Conservation (phyloP, 2,113 vertebrate species). For the Falcunculus frontatus region DNA sequence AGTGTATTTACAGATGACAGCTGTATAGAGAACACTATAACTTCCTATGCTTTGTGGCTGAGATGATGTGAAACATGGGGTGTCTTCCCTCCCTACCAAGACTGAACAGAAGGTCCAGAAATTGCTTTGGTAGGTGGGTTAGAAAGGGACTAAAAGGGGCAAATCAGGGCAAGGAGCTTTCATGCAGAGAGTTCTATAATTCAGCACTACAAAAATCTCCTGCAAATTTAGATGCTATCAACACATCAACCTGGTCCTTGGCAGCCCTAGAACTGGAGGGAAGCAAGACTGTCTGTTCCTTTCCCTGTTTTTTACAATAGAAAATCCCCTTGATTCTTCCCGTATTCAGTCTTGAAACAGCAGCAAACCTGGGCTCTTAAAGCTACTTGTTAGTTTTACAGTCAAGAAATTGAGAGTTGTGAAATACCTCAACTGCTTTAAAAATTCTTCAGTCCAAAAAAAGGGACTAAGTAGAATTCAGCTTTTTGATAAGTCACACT, state of each 20-base stretch:
- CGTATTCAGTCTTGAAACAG: not conserved
- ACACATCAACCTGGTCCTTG: not conserved
- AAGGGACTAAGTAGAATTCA: not conserved
- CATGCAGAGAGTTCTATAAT: not conserved
- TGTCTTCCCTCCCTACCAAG: not conserved
- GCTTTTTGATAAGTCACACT: not conserved
- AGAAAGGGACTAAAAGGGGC: not conserved
- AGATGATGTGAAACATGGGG: not conserved
- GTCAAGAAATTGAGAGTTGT: not conserved
- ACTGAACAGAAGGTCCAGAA: not conserved
- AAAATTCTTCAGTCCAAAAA: not conserved
- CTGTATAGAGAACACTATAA: not conserved
- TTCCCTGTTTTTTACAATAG: not conserved
- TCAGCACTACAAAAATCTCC: not conserved
- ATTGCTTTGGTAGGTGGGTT: not conserved
- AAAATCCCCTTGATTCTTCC: not conserved
- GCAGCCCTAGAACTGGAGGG: not conserved
- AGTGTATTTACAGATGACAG: not conserved
- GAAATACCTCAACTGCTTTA: not conserved
- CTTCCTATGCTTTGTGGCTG: not conserved
- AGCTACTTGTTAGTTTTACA: not conserved
- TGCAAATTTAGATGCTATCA: not conserved
- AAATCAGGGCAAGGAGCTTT: not conserved
- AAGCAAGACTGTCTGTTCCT: not conserved
- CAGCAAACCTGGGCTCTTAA: not conserved